Base-by-base conservation (phyloP, 2,797 vertebrate genomes). In the Gallinago stenura region DNA sequence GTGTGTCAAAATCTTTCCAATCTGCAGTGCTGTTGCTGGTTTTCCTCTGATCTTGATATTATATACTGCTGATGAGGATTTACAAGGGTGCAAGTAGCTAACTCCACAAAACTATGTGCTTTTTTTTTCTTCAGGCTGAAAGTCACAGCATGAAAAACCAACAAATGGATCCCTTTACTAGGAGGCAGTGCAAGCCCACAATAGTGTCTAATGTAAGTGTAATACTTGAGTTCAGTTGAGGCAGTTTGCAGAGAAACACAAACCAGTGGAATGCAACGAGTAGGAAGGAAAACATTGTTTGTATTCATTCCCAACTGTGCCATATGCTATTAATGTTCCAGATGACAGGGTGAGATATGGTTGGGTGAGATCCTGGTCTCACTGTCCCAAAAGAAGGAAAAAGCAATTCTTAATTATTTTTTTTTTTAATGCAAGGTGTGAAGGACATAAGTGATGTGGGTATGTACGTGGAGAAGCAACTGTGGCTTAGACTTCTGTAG, bases 81-180 rank as follows among this genome's bases (percentile, higher is more conserved):
- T 83, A 25, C 21, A 41, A 50, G 31, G 25, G 45, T 53, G 6
- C 28, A 75, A 12, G 37, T 31, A 87, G 37, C 53, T 68, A 76
- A 70, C 54, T 73, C 21, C 64, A 48, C 21, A 75, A 89, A 91
- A 85, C 81, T n/a, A 7, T 41, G 24, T 93, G 70, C 69, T 65
- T 70, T 95, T 70, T 43, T 95, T 60, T 97, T 81, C 89, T 96
- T 82, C 96, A 99, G 99, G 99, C 99, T 93, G 99, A 99, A 97
- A 99, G 99, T 95, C 99, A 99, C 97, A 99, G 98, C 93, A 98
- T 99, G 97, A 99, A 99, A 98, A 99, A 99, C 97, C 99, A 99
- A 85, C 99, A 99, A 95, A 99, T 99, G 99, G 99, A 99, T 87
- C 99, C 99, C 18, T 99, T 99, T 96, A 99, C 99, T 41, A 98